Evolutionary conservation across 2,113 vertebrate genomes (phyloP).

Genomic region (Psophia crepitans): DNA sequence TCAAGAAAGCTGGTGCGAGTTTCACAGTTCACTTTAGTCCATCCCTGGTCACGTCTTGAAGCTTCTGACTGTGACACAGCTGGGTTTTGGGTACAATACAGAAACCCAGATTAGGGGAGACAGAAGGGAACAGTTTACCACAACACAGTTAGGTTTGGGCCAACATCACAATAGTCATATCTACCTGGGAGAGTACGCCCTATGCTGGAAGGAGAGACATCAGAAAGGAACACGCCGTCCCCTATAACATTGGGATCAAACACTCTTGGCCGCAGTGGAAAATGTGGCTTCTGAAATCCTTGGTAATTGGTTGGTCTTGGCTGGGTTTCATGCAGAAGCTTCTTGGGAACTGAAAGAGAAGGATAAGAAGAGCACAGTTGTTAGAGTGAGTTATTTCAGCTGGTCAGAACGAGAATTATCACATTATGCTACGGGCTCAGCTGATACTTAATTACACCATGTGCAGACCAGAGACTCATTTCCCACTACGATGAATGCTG

Average conservation of each 20-base stretch:
- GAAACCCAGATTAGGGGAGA: neutral
- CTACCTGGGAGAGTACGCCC: slow-evolving; percentile 78
- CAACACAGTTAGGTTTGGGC: neutral
- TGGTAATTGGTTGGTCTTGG: slow-evolving; percentile 72
- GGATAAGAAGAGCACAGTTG: neutral
- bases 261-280: slow-evolving; percentile 47
- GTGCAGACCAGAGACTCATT: slow-evolving; percentile 8
- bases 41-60: accelerated
- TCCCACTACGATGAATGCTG: neutral
- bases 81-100: neutral
- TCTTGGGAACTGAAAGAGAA: slow-evolving; percentile 82
- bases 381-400: slow-evolving; percentile 4
- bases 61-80: neutral
- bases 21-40: neutral
- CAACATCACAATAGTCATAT: neutral
- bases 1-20: neutral
- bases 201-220: slow-evolving; percentile 75
- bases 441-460: neutral
- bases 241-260: slow-evolving; percentile 85
- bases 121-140: neutral
- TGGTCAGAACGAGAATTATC: neutral
- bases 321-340: slow-evolving; percentile 82
- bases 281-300: slow-evolving; percentile 64
- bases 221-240: slow-evolving; percentile 78
- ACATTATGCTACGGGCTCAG: neutral